Evolutionary conservation across 2,797 vertebrate species (phyloP).

Genomic region (Acanthurus leucopareius): DNA sequence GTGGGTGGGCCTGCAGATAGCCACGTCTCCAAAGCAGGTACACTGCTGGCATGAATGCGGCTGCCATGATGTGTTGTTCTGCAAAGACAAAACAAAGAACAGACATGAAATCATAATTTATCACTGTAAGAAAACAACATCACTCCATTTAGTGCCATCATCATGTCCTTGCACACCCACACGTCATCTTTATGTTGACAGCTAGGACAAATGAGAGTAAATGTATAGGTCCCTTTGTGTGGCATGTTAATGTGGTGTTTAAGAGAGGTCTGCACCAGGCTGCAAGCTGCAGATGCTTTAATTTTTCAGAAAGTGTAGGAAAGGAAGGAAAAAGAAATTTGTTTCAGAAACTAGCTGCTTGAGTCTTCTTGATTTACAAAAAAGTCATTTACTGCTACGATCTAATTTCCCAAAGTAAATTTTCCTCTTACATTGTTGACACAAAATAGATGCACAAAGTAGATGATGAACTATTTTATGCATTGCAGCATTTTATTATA

Average conservation of each 20-base stretch:
- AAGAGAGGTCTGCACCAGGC: not conserved
- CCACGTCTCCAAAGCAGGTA: slow-evolving; percentile 84
- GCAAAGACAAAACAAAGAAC: slow-evolving; percentile 63
- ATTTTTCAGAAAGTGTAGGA: not conserved
- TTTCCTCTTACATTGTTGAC: not conserved
- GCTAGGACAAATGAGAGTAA: slow-evolving; percentile 8
- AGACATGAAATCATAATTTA: slow-evolving; percentile 29
- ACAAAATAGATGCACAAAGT: not conserved
- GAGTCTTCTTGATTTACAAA: not conserved
- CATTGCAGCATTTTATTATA: not conserved
- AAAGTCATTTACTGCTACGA: not conserved
- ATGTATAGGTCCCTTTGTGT: not conserved
- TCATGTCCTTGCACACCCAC: slow-evolving; percentile 15
- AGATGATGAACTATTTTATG: not conserved
- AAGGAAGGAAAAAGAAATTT: not conserved
- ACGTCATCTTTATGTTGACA: slow-evolving; percentile 41
- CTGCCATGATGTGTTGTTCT: slow-evolving; percentile 93
- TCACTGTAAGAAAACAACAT: not conserved
- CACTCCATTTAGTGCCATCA: not conserved
- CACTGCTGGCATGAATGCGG: slow-evolving; percentile 91
- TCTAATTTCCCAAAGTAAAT: not conserved
- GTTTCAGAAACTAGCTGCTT: not conserved
- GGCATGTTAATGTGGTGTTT: slow-evolving; percentile 21
- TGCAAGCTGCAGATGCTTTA: not conserved
- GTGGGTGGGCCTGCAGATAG: slow-evolving; percentile 85